Conservation (phyloP, 1,140 invertebrate genomes). For the Lamellibrachia luymesi region DNA sequence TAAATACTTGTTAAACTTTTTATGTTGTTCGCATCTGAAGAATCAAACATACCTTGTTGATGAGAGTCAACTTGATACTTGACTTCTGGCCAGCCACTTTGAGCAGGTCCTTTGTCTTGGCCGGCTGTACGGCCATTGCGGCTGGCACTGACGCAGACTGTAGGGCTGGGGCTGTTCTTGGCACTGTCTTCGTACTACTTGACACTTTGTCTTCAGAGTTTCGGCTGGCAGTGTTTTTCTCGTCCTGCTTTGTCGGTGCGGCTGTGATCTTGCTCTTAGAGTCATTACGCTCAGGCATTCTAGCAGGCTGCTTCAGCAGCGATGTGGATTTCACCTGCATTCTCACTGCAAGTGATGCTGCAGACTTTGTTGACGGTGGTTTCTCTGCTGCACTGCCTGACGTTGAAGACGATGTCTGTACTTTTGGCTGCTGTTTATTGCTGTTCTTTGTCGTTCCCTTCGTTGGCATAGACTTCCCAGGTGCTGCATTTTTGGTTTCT, state of each 20-base stretch:
- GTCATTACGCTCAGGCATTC: not conserved
- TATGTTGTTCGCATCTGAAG: too few relatives aligned
- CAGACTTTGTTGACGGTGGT: not conserved
- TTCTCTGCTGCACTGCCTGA: not conserved
- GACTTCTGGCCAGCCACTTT: conserved; percentile 65
- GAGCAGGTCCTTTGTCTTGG: conserved; percentile 44
- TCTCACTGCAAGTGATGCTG: not conserved
- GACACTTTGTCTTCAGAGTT: not conserved
- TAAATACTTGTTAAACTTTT: too few relatives aligned
- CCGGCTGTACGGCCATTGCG: not conserved
- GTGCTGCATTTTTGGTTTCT: not conserved
- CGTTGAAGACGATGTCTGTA: not conserved
- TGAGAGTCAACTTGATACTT: conserved; percentile 71
- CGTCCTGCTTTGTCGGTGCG: conserved; percentile 13
- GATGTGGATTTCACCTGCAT: not conserved
- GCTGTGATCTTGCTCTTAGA: not conserved
- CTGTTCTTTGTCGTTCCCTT: not conserved
- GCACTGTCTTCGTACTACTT: conserved; percentile 20
- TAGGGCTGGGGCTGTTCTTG: conserved; percentile 24
- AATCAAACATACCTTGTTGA: not conserved
- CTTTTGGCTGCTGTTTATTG: not conserved
- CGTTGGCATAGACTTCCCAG: not conserved
- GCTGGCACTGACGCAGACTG: not conserved
- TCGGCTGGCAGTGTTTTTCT: conserved; percentile 19
- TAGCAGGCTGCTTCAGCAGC: not conserved